Percentiles rank a stretch among this genome's conserved stretches.
Evolutionary conservation across 1,140 invertebrate species (phyloP).

Genomic region (Polyergus mexicanus): DNA sequence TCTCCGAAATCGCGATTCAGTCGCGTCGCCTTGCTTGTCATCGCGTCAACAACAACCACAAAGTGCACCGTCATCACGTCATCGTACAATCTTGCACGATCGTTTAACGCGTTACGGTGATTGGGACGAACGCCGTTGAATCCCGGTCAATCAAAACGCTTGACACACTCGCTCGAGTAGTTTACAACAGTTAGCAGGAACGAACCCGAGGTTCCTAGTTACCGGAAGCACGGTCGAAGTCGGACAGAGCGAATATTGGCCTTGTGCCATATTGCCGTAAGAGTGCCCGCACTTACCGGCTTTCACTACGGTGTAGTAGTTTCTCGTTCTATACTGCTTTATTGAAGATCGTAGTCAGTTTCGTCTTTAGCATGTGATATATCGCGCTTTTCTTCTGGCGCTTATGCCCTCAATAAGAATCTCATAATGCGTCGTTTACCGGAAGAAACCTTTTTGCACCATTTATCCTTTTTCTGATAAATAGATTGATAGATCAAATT

Average conservation of each 20-base stretch:
- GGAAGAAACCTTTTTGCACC: neutral
- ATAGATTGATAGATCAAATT: neutral
- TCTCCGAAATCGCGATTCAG: neutral
- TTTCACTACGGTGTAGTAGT: constrained; percentile 78
- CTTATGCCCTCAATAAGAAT: neutral
- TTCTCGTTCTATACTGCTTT: constrained; percentile 76
- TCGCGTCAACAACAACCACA: constrained; percentile 13
- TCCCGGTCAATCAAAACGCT: constrained; percentile 77
- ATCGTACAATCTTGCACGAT: constrained; percentile 23
- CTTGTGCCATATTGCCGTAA: constrained; percentile 79
- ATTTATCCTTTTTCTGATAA: neutral
- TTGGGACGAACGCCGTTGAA: constrained; percentile 58
- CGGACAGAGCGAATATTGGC: constrained; percentile 78
- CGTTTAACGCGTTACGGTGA: constrained; percentile 54
- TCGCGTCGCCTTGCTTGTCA: neutral
- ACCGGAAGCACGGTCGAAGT: constrained; percentile 72
- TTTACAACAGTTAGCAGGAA: constrained; percentile 68
- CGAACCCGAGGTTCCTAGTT: constrained; percentile 66
- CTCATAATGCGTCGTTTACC: constrained; percentile 19
- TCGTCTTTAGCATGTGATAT: constrained; percentile 58
- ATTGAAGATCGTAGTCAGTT: constrained; percentile 72
- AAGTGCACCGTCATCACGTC: constrained; percentile 34
- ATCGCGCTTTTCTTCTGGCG: constrained; percentile 5
- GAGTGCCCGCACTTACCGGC: constrained; percentile 84
- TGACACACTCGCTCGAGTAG: constrained; percentile 71